Evolutionary conservation across 2,113 vertebrate species (phyloP), one percentile per base, ranked within the genome.

Genomic region (human): DNA sequence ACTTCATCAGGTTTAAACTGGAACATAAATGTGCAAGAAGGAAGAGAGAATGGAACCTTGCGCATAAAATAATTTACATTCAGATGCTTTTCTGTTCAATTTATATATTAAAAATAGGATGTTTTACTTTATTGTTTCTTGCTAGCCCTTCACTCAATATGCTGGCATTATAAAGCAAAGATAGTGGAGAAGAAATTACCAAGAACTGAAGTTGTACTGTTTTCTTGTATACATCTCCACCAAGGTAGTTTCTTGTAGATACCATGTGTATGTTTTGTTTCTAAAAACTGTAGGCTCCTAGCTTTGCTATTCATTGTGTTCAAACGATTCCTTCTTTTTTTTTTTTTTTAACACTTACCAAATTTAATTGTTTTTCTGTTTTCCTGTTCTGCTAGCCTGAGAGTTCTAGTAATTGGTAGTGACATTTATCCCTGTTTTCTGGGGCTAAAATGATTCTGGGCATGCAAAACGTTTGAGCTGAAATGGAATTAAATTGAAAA

Each of bases 161-260:
- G 43, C 55, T 78, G 92, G 50, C 50, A n/a, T 52, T 90, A 45
- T 35, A 61, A 97, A 91, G n/a, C n/a, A 81, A 70, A 90, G 43
- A 64, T 20, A 86, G 43, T 90, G 66, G 50, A 83, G 80, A 76
- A 94, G 38, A 97, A 57, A 72, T 82, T 40, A 66, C 40, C 35
- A 89, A 64, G 22, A 50, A 13, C 43, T 18, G 18, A 76, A 32
- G 27, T 20, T 14, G 45, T 5, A 25, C n/a, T 32, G 2, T 75
- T 97, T 78, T 55, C 38, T 88, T 57, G 50, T 18, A 8, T 45
- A 35, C 52, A 23, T 80, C 43, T 81, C 12, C 20, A 88, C 16
- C 32, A 75, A 40, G 57, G 13, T 75, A 66, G 55, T 92, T 68
- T 61, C 79, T 76, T 79, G 1, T 82, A n/a, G 78, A 82, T 11